Evolutionary conservation across 2,888 invertebrate species (phyloP).

Genomic region (Drosophila pegasa): DNA sequence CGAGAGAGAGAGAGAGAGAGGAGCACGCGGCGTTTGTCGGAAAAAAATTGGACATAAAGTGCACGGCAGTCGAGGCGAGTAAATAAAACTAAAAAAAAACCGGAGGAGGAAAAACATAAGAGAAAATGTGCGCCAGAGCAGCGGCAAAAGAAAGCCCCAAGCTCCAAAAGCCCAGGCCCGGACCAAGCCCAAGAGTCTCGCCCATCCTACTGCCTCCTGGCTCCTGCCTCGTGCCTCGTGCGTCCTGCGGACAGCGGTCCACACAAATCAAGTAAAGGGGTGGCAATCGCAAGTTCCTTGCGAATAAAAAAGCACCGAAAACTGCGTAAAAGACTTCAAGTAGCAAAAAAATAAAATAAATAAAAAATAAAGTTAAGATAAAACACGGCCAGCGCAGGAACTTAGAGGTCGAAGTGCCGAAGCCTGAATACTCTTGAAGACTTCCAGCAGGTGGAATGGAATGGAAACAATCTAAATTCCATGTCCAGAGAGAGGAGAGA

Average conservation of each 20-base stretch:
- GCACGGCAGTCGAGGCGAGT: conserved; percentile 73
- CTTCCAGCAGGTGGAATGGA: background rate
- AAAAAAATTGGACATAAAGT: conserved; percentile 75
- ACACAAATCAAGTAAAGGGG: conserved; percentile 66
- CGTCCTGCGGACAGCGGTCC: conserved; percentile 46
- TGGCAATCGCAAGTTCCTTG: conserved; percentile 60
- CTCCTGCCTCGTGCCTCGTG: conserved; percentile 23
- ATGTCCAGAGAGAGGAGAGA: background rate
- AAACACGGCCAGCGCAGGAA: background rate
- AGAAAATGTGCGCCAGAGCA: conserved; percentile 15
- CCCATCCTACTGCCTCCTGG: conserved; percentile 34
- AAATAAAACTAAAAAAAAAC: conserved; percentile 70
- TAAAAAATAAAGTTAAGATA: background rate
- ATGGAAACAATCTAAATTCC: background rate
- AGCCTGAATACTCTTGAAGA: background rate
- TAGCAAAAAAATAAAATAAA: conserved; percentile 6
- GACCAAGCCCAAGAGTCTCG: conserved; percentile 47
- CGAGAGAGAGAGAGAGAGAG: conserved; percentile 14
- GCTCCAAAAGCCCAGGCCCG: conserved; percentile 9
- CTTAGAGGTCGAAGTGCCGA: background rate
- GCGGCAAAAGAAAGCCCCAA: conserved; percentile 40
- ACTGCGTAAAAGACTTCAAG: conserved; percentile 25
- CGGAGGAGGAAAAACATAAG: conserved; percentile 9
- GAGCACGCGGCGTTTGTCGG: conserved; percentile 44
- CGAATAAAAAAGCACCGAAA: conserved; percentile 38